These are phyloP conservation scores for Lasioglossum zephyrum DNA, from an alignment of 2,888 invertebrate species.

Conservation along the genomic window DNA sequence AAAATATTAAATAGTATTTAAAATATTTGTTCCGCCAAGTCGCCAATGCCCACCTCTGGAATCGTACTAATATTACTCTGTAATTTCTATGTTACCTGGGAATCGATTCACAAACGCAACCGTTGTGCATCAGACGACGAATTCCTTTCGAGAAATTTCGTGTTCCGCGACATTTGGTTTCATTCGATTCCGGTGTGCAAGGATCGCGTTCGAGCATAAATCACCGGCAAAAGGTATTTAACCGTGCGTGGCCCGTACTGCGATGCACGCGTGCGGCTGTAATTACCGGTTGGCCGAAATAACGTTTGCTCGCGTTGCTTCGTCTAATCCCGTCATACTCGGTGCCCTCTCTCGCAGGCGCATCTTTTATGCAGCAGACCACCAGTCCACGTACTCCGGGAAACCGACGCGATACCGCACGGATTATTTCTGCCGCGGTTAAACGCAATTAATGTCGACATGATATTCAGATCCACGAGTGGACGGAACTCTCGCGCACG, in stretches of 20 bases:
- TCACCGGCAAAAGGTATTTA: constrained; percentile 23
- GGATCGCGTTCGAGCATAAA: constrained; percentile 13
- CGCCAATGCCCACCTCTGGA: too few relatives aligned
- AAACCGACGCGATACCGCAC: constrained; percentile 5
- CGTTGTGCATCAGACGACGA: neutral
- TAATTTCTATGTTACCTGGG: neutral
- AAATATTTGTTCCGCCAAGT: too few relatives aligned
- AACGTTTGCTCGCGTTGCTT: constrained; percentile 36
- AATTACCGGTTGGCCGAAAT: constrained; percentile 51
- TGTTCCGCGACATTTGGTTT: neutral
- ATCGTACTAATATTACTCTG: neutral
- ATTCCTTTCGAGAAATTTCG: neutral
- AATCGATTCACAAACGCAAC: neutral
- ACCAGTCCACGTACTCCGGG: neutral
- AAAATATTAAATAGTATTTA: too few relatives aligned
- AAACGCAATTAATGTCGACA: constrained; percentile 13
- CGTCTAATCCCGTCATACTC: constrained; percentile 44
- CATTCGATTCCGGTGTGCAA: neutral
- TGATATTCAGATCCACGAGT: neutral
- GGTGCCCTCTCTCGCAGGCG: neutral
- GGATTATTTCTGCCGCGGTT: constrained; percentile 15
- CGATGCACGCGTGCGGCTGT: constrained; percentile 19
- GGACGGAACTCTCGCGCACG: neutral
- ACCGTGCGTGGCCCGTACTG: neutral
- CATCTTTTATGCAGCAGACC: constrained; percentile 18